Conservation (phyloP, 2,797 vertebrate genomes). For the Pempheris klunzingeri region DNA sequence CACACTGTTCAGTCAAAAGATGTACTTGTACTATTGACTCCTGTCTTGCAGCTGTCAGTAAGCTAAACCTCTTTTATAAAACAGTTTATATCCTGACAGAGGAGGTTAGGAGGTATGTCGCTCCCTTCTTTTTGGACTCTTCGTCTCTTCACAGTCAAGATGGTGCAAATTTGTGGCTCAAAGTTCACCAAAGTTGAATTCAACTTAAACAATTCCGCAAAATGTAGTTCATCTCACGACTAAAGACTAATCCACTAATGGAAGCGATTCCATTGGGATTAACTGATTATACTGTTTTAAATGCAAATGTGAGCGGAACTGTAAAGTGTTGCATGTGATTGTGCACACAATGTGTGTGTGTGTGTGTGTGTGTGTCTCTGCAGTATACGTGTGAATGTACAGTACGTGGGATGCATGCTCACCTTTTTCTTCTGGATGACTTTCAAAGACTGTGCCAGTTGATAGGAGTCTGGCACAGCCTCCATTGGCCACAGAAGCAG, state of each 20-base stretch:
- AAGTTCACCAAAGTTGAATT: not conserved
- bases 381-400: constrained; percentile 42
- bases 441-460: constrained; percentile 78
- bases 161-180: not conserved
- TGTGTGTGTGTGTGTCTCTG: constrained; percentile 21
- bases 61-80: not conserved
- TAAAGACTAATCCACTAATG: not conserved
- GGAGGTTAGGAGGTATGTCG: not conserved
- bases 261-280: not conserved
- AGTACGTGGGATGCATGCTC: constrained; percentile 62
- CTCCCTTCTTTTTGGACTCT: not conserved
- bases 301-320: not conserved
- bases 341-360: constrained; percentile 1
- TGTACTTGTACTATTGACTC: not conserved
- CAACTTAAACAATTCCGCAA: rapidly evolving
- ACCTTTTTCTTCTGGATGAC: constrained; percentile 80
- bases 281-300: not conserved
- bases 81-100: not conserved
- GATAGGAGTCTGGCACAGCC: constrained; percentile 73
- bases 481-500: constrained; percentile 63
- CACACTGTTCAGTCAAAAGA: not conserved
- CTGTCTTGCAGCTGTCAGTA: not conserved
- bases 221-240: not conserved
- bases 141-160: not conserved
- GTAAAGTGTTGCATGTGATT: not conserved